Base-by-base conservation (phyloP, 2,113 vertebrate genomes). In the Brevimyrus niger region DNA sequence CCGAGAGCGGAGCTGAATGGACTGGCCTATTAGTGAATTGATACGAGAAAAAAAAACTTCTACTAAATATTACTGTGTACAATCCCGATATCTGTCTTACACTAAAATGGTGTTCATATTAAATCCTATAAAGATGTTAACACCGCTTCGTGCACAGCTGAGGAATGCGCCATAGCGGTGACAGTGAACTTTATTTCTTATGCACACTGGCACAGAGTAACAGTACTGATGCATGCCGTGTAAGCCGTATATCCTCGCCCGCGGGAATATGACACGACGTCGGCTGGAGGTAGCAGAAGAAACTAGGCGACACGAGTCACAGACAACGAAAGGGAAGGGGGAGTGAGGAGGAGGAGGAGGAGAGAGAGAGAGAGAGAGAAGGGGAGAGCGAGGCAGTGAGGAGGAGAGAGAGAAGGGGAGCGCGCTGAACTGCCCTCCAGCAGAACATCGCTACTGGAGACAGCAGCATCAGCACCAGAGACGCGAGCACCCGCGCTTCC, bases 261-360 rank as follows among this genome's bases (percentile, higher is more conserved):
- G 86, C 10, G 82, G 90, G 93, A 95, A 95, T 89, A 94, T 96
- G 95, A 95, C 92, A 89, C 88, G 90, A 93, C 94, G 94, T 94
- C 93, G 93, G 94, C 92, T 93, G 90, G 90, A 89, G 84, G 89
- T 90, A 92, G 91, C 84, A 86, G 89, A 91, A 94, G 89, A 93
- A 92, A 92, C 93, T 91, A 92, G 90, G 91, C 92, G 93, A 91
- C 92, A 44, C 89, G 73, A n/a, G 87, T 69, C 88, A 51, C 87
- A 82, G 73, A 47, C 88, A 87, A 53, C 76, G 89, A 89, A 10
- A 69, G 61, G n/a, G 61, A 69, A 69, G 61, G 61, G n/a, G 61
- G 61, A 69, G 61, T 69, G 61, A 69, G 3, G 10, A 69, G 61
- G 58, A 65, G n/a, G 61, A 69, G 55, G 58, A 65, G 31, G 86